Conservation (phyloP, 2,113 vertebrate species). For the Mirza zaza region DNA sequence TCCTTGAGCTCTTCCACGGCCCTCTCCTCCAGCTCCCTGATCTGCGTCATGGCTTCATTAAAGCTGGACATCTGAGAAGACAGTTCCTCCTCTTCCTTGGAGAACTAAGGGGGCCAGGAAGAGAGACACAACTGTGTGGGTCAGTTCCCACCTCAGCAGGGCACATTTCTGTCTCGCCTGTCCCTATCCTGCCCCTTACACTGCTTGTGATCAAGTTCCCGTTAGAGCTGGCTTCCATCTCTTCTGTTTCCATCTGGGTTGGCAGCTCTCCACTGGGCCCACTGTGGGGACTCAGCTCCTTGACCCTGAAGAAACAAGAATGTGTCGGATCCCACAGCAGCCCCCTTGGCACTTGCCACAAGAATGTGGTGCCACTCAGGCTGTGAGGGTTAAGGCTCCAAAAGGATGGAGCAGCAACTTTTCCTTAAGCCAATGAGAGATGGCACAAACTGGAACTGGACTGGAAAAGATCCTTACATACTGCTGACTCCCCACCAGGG, state of each 20-base stretch:
- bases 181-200: constrained; percentile 70
- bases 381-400: neutral
- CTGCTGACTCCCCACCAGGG: constrained; percentile 84
- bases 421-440: neutral
- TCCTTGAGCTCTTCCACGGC: constrained; percentile 84
- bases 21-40: constrained; percentile 84
- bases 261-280: constrained; percentile 76
- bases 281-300: constrained; percentile 85
- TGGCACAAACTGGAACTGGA: neutral
- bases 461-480: neutral
- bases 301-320: constrained; percentile 83
- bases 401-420: neutral
- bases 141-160: neutral
- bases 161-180: neutral
- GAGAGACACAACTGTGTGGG: neutral
- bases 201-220: neutral
- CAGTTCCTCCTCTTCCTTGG: constrained; percentile 83
- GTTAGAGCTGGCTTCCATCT: constrained; percentile 56
- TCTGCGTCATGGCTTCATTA: constrained; percentile 83
- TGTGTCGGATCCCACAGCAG: neutral
- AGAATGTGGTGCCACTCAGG: neutral
- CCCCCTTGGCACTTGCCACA: neutral
- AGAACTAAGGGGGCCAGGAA: constrained; percentile 71
- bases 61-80: constrained; percentile 84
- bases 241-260: constrained; percentile 85